These are phyloP conservation scores for Enteromius anoplus DNA, from an alignment of 2,797 vertebrate species.

Conservation along the genomic window DNA sequence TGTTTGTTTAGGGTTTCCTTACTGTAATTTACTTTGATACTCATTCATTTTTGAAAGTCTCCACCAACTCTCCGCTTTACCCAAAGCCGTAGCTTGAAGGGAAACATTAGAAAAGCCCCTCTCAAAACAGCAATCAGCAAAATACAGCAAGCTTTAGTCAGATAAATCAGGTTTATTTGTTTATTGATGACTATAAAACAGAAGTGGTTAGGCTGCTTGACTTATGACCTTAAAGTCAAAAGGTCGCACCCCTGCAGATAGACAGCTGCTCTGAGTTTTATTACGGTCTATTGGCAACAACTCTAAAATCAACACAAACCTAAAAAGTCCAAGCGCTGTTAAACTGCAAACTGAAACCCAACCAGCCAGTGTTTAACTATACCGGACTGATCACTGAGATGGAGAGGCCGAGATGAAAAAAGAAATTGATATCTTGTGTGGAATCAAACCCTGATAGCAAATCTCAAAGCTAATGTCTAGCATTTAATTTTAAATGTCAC, in stretches of 20 bases:
- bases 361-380: not conserved
- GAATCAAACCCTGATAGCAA: slow-evolving; percentile 7
- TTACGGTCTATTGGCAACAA: slow-evolving; percentile 39
- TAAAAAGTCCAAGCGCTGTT: not conserved
- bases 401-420: slow-evolving; percentile 20
- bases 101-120: slow-evolving; percentile 1
- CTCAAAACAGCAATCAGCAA: not conserved
- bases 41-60: not conserved
- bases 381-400: not conserved
- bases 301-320: slow-evolving; percentile 18
- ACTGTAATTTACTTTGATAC: slow-evolving; percentile 43
- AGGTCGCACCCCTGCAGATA: slow-evolving; percentile 62
- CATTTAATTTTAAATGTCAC: slow-evolving; percentile 44
- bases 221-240: slow-evolving; percentile 68
- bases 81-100: slow-evolving; percentile 1
- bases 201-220: slow-evolving; percentile 60
- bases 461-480: slow-evolving; percentile 28
- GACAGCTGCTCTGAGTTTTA: slow-evolving; percentile 63
- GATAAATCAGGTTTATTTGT: slow-evolving; percentile 34
- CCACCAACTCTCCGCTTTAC: slow-evolving; percentile 5
- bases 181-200: slow-evolving; percentile 59
- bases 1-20: no score
- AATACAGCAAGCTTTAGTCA: slow-evolving; percentile 3
- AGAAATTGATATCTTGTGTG: slow-evolving; percentile 19
- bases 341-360: slow-evolving; percentile 30